Percentiles rank a stretch among this genome's conserved stretches.
phyloP scores from a whole-genome alignment of 2,888 invertebrate genomes.

The Brachyopa scutellaris region DNA sequence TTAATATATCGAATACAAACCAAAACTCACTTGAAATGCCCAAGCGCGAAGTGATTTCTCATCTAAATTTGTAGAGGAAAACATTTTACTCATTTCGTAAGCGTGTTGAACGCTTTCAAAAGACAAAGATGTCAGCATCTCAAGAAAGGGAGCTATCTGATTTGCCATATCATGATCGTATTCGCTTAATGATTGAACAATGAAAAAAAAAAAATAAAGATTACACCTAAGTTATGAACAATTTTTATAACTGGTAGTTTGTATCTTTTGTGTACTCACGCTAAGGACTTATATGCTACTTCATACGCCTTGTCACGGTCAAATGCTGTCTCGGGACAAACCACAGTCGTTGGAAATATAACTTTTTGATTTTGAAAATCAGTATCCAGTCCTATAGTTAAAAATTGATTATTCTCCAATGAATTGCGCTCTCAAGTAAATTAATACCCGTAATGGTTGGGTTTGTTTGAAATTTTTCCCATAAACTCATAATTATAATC shows the following conservation, averaged over 20 bases:
- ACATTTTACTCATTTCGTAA: conserved; percentile 73
- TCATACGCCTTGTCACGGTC: conserved; percentile 81
- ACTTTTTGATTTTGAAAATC: conserved; percentile 92
- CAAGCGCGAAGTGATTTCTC: conserved; percentile 77
- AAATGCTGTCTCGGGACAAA: conserved; percentile 84
- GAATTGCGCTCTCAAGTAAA: not conserved
- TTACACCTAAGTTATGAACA: no score
- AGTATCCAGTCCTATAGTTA: conserved; percentile 88
- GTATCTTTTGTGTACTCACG: conserved; percentile 75
- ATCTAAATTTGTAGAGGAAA: conserved; percentile 73
- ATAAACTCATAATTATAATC: conserved; percentile 89
- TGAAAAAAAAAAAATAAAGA: no score
- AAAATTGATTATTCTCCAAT: no score
- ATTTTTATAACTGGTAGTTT: no score
- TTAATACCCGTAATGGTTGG: conserved; percentile 88
- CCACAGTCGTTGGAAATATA: conserved; percentile 88
- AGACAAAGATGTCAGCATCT: conserved; percentile 80
- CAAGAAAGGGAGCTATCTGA: conserved; percentile 78
- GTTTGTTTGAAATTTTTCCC: conserved; percentile 92
- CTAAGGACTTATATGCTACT: conserved; percentile 76
- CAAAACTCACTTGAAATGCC: conserved; percentile 76
- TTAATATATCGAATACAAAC: not conserved
- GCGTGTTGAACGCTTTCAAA: conserved; percentile 80
- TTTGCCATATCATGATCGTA: conserved; percentile 75
- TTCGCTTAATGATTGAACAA: conserved; percentile 73